Evolutionary conservation across 2,113 vertebrate genomes (phyloP).

Genomic region (Brachypodius melanocephalos): DNA sequence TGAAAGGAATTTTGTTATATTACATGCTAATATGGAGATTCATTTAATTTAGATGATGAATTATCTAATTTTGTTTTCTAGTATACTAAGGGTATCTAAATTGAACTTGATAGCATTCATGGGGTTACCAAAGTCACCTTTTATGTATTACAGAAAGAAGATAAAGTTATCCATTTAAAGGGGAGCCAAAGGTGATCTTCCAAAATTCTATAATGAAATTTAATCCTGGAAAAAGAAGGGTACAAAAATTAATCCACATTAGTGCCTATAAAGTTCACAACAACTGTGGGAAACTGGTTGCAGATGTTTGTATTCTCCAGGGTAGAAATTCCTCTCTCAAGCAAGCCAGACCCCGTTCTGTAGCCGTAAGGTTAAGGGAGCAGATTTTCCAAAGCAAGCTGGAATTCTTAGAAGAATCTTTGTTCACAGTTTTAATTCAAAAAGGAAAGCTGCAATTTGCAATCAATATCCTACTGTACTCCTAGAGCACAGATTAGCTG

Average conservation of each 20-base stretch:
- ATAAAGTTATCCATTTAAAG: neutral
- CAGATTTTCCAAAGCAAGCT: neutral
- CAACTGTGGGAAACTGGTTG: neutral
- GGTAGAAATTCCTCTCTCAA: neutral
- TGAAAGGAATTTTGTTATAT: neutral
- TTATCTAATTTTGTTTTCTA: neutral
- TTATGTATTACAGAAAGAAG: neutral
- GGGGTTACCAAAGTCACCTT: neutral
- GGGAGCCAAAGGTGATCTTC: neutral
- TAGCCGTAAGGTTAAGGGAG: no score
- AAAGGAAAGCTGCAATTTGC: neutral
- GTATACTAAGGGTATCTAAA: neutral
- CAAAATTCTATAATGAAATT: neutral
- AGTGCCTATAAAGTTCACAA: neutral
- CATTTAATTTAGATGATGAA: conserved; percentile 29
- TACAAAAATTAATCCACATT: neutral
- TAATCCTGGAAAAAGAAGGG: neutral
- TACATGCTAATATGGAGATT: neutral
- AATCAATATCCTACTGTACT: neutral
- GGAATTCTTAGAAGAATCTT: neutral
- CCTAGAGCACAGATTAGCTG: neutral
- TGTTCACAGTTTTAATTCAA: neutral
- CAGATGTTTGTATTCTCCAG: neutral
- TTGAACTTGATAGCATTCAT: neutral
- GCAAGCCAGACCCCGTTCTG: neutral